Conservation (phyloP, 2,797 vertebrate species). For the Pipistrellus kuhlii region DNA sequence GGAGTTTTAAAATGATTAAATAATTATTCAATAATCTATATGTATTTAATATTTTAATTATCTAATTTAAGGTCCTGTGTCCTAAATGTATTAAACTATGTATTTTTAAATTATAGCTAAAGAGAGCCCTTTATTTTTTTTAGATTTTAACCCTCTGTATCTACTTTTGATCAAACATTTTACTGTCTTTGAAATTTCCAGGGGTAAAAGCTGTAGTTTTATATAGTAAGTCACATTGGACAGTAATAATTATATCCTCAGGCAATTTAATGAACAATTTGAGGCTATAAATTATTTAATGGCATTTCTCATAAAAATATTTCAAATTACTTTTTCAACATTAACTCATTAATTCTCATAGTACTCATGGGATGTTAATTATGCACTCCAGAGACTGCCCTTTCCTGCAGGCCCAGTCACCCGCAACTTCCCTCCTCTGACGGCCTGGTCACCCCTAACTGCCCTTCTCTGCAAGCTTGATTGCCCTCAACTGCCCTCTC, state of each 20-base stretch:
- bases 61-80: neutral
- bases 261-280: conserved; percentile 57
- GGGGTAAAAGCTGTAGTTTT: neutral
- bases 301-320: conserved; percentile 61
- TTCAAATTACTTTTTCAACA: conserved; percentile 49
- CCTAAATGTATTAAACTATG: neutral
- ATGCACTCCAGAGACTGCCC: neutral
- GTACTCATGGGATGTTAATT: conserved; percentile 18
- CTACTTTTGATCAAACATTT: neutral
- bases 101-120: neutral
- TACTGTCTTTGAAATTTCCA: conserved; percentile 2
- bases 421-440: no score
- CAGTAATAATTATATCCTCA: conserved; percentile 9
- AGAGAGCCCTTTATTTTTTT: neutral
- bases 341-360: conserved; percentile 59
- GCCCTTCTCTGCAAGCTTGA: no score
- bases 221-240: neutral
- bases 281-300: conserved; percentile 51
- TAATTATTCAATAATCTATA: neutral
- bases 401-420: no score
- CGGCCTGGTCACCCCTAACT: no score
- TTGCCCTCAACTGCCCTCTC: no score
- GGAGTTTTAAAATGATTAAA: conserved; percentile 21
- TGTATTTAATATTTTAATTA: neutral
- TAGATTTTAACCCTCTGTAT: neutral